Evolutionary conservation across 1,140 invertebrate genomes (phyloP).

Genomic region (Euglossa dilemma): DNA sequence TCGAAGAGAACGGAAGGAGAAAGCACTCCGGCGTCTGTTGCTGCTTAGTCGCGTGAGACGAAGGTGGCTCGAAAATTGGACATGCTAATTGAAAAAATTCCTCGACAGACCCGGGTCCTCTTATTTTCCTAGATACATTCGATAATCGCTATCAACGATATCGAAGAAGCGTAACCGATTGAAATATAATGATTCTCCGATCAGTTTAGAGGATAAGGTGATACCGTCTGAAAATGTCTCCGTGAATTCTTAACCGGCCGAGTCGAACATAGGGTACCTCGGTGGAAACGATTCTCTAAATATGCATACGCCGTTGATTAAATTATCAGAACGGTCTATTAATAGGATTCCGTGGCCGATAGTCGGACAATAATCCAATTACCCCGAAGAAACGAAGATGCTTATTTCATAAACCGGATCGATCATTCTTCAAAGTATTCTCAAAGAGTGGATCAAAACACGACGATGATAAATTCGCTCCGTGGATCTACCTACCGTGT

Average conservation of each 20-base stretch:
- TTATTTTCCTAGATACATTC: no score
- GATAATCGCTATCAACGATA: no score
- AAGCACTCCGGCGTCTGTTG: no score
- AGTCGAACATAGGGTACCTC: no score
- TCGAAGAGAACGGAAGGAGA: background rate
- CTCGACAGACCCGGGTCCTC: no score
- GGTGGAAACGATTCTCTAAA: background rate
- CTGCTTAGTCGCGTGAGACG: no score
- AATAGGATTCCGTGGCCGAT: background rate
- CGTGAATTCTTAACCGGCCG: background rate
- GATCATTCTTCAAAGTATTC: background rate
- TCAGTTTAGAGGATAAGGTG: no score
- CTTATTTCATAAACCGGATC: background rate
- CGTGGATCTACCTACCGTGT: constrained; percentile 73
- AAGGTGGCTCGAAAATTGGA: no score
- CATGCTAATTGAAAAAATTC: no score
- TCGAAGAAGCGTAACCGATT: no score
- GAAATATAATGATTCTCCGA: background rate
- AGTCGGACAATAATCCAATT: background rate
- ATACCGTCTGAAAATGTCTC: background rate
- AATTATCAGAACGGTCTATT: background rate
- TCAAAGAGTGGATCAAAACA: background rate
- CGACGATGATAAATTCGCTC: background rate
- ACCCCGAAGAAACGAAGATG: background rate
- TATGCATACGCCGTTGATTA: background rate